Evolutionary conservation across 1,140 invertebrate species (phyloP), one percentile per base, ranked within the genome.

Genomic region (Oreohelix idahoensis): DNA sequence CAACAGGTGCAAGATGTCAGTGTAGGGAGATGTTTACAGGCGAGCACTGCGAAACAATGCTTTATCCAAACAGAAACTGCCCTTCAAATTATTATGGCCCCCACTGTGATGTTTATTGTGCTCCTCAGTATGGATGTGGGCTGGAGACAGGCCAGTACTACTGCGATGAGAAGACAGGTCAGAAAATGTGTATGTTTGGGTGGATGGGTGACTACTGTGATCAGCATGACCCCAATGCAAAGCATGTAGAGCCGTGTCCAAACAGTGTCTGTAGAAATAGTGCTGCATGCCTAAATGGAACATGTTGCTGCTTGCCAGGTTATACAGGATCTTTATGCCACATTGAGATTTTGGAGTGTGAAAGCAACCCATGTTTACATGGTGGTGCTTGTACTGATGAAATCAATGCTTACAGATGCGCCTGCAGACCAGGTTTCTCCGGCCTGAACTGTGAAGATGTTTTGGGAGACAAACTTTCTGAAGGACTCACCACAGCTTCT

Each of bases 181-280:
- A 96, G 87, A 95, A 95, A 70, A 95, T 97, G n/a, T 98, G 97
- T 92, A 93, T 96, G 58, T 95, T 95, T n/a, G 97, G 97, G 66
- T 98, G 97, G 97, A 95, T 95, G 70, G 97, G 96, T 78, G 95
- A 96, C 90, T 94, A 97, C n/a, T 98, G 97, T 92, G 96, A 97
- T 90, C 95, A 38, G 1, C 82, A 79, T 17, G 84, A 87, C 38
- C 78, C 80, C 10, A 66, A n/a, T 15, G 83, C 77, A 15, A 39
- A n/a, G 35, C 83, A 81, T 71, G 77, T 83, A 1, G 83, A 78
- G 15, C 81, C 81, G 36, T 87, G 86, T 53, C 85, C 86, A 8
- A 63, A 77, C 70, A 87, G 85, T 36, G 66, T 42, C 23, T 87
- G 86, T 42, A 63, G 86, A 51, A 84, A 87, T 70, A 81, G 83